phyloP scores from a whole-genome alignment of 92 coral and sea anemone species.

The Bergia puertoricense region DNA sequence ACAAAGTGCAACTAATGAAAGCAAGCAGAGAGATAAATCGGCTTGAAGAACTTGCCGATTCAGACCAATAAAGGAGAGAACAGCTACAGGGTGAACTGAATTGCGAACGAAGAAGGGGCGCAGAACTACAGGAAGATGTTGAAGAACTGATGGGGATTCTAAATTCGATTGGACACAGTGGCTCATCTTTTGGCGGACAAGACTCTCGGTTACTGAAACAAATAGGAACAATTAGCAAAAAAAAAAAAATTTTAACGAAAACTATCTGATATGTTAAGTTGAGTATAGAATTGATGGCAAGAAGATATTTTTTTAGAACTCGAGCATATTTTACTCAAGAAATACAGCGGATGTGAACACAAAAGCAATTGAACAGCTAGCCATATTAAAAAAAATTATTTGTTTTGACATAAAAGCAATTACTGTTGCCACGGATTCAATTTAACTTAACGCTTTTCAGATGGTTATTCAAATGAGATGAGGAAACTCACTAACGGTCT shows the following conservation, averaged over 20 bases:
- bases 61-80: not conserved
- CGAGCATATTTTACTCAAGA: not conserved
- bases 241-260: not conserved
- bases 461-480: not conserved
- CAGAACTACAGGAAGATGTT: not conserved
- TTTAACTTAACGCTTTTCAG: not conserved
- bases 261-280: not conserved
- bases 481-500: too few relatives aligned
- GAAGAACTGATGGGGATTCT: not conserved
- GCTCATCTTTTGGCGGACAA: too few relatives aligned
- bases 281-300: not conserved
- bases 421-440: not conserved
- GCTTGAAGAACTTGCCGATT: conserved; percentile 2
- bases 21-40: not conserved
- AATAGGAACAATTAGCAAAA: not conserved
- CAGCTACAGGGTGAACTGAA: too few relatives aligned
- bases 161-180: not conserved
- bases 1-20: not conserved
- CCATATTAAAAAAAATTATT: not conserved
- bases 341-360: not conserved
- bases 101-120: not conserved
- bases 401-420: too few relatives aligned
- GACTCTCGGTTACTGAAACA: not conserved
- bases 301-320: not conserved
- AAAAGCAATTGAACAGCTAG: not conserved